Evolutionary conservation across 2,113 vertebrate genomes (phyloP), one percentile per base, ranked within the genome.

Genomic region (Eubucco bourcierii): DNA sequence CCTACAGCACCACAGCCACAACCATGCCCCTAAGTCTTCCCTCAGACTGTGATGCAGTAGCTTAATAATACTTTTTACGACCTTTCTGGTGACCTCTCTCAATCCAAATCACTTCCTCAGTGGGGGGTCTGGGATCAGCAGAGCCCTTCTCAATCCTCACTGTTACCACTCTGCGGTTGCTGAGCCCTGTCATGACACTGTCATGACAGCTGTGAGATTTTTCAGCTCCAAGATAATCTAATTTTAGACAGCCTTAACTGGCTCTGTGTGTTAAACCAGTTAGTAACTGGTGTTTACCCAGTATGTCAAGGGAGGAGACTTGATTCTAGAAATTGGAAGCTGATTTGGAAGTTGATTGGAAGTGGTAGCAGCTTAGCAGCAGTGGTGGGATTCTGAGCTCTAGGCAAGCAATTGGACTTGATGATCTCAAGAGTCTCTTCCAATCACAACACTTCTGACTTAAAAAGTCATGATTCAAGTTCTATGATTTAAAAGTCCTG

Each of bases 181-280:
- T 33, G 74, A 83, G 70, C 60, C 27, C 34, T 61, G 15, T 14
- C 41, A 2, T 1, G 2, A 59, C 37, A 60, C 13, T 6, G 15
- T 16, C 29, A 63, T 0, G 0, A 3, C 41, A 44, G n/a, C 67
- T 24, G 27, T 25, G 74, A 64, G 68, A 7, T 60, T 20, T 20
- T 64, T 34, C 65, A 83, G 47, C 56, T 81, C 80, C 55, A 31
- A 41, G 34, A n/a, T 34, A 52, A 94, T 23, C 76, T 68, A 82
- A 75, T 58, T 85, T 89, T 56, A 75, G 56, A 67, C 16, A 58
- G 47, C 74, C 67, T 75, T 70, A 67, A 67, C 21, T 33, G n/a
- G 56, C 29, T 24, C 1, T 1, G n/a, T 71, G 1, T 1, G n/a
- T 71, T 52, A 82, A 50, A 46, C 63, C 50, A 76, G 77, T 29